Conservation (phyloP, 2,113 vertebrate genomes). For the Bucco capensis region DNA sequence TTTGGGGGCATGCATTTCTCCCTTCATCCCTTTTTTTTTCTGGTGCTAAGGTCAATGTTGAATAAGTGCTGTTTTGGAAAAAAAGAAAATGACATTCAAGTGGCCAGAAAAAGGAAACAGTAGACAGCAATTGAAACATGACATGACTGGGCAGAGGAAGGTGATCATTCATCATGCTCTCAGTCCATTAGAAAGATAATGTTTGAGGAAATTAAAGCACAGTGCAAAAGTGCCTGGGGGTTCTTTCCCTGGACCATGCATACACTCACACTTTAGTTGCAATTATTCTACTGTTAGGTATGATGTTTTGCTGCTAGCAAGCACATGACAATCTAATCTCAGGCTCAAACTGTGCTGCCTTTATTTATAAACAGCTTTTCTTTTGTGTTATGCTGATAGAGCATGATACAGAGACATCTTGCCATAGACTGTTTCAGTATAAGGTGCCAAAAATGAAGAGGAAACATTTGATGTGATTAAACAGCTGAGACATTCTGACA, state of each 20-base stretch:
- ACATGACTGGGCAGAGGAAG: not conserved
- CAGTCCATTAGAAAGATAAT: not conserved
- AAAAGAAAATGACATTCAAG: not conserved
- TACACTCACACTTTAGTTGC: not conserved
- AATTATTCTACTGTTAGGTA: not conserved
- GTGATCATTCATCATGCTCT: not conserved
- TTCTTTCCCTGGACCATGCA: not conserved
- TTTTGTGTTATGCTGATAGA: not conserved
- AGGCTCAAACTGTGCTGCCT: not conserved
- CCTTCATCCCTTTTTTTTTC: not conserved
- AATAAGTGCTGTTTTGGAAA: not conserved
- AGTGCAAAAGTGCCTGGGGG: not conserved
- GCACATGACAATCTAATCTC: not conserved
- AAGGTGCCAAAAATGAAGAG: conserved; percentile 14
- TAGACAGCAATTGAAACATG: not conserved
- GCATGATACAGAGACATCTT: conserved; percentile 22
- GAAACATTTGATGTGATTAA: conserved; percentile 26
- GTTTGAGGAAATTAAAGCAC: not conserved
- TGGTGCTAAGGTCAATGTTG: not conserved
- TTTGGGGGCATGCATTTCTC: not conserved
- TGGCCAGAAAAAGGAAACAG: not conserved
- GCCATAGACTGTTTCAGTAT: not conserved
- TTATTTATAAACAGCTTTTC: conserved; percentile 39
- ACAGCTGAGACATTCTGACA: not conserved
- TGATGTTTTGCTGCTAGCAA: conserved; percentile 21